A percentile compares a stretch with the other conserved stretches of the same genome.
Conservation (phyloP, 2,113 vertebrate species). For the Suncus etruscus region DNA sequence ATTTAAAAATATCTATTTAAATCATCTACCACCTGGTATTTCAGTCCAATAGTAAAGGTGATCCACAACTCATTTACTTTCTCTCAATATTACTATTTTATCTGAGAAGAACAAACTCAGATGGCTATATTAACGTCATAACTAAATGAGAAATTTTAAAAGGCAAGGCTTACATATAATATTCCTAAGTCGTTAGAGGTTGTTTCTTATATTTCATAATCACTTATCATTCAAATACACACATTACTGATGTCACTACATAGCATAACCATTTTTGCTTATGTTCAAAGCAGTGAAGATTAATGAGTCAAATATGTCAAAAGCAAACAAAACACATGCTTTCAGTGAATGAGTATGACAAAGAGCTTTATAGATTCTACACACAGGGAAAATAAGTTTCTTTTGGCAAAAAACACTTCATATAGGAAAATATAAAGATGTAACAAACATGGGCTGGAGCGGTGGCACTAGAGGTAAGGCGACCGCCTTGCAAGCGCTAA, state of each 20-base stretch:
- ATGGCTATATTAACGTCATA: not conserved
- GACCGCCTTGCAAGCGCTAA: too few relatives aligned
- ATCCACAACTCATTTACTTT: constrained; percentile 12
- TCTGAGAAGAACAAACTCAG: constrained; percentile 15
- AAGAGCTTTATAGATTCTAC: constrained; percentile 32
- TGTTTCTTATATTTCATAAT: constrained; percentile 24
- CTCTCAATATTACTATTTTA: constrained; percentile 9
- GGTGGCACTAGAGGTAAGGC: too few relatives aligned
- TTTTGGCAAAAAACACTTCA: constrained; percentile 28
- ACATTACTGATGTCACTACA: constrained; percentile 3
- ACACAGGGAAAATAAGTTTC: constrained; percentile 9
- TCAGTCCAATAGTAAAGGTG: constrained; percentile 31
- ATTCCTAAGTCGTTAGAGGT: constrained; percentile 35
- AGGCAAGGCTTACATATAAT: not conserved
- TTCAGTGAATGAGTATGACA: constrained; percentile 33
- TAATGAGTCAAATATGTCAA: constrained; percentile 38
- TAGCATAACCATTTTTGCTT: not conserved
- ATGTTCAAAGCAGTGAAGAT: constrained; percentile 13
- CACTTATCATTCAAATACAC: constrained; percentile 1
- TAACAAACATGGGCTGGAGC: not conserved
- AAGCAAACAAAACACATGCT: constrained; percentile 1
- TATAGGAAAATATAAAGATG: not conserved
- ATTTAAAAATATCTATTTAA: constrained; percentile 20
- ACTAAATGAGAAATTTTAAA: not conserved
- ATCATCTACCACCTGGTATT: constrained; percentile 7